Base-by-base conservation (phyloP, 30 jellyfish, hydroid and myxozoan species). In the Catostylus mosaicus region DNA sequence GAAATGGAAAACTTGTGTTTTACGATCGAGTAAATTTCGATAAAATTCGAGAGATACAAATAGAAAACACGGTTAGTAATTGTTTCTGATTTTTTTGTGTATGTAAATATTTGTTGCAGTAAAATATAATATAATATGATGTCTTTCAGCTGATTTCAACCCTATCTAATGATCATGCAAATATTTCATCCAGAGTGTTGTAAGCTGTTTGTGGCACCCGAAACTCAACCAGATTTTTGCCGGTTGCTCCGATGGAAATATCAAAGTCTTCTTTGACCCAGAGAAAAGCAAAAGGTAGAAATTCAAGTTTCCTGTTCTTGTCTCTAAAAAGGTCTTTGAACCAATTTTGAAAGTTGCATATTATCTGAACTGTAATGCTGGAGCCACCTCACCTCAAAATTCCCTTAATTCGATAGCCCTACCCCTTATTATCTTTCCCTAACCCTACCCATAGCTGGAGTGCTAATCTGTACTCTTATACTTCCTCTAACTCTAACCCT, bases 191-290 rank as follows among this genome's bases (percentile, higher is more conserved):
- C 32, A 85, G 95, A 85, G 85, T 57, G 97, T 75, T 12, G 93
- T 92, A 12, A 85, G 91, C 70, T 63, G 97, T 34, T 63, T 89
- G 50, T 94, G 99, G 99, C 99, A 94, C 47, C 95, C 97, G 29
- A 94, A 88, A 63, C 80, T 94, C 50, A 94, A 94, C 67, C 99
- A 94, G 65, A 84, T 94, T 8, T 29, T 88, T 22, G 95, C 78
- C 8, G 99, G 99, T 20, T 83, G 97, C 30, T 84, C 99, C 3
- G 82, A 94, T 75, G 99, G 99, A 6, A 70, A 77, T 33, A 89
- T 89, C 60, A 94, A 68, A 70, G 91, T 78, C 11, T 72, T 76
- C 10, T 94, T 94, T 70, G 97, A 94, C 57, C 99, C 99, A 54
- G 51, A 50, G 35, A 82, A 73, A 38, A 94, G 99, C 82, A 82